phyloP scores from a whole-genome alignment of 1,140 invertebrate species.

The Phthorimaea operculella region DNA sequence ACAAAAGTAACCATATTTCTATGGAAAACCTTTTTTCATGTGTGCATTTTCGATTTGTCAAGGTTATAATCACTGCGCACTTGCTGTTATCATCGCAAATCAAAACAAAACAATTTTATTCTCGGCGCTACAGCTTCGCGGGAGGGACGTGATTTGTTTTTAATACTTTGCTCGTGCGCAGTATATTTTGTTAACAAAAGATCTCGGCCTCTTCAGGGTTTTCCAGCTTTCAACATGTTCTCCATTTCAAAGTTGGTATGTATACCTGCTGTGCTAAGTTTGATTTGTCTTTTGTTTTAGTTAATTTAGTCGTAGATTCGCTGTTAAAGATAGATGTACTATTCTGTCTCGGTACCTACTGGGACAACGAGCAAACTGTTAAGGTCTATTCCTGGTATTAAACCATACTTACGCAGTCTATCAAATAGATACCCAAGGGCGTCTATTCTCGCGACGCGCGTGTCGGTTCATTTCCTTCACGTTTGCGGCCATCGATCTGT shows the following conservation, averaged over 20 bases:
- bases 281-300: too few relatives aligned
- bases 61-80: neutral
- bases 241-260: conserved; percentile 22
- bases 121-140: conserved; percentile 9
- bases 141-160: conserved; percentile 10
- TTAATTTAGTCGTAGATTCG: too few relatives aligned
- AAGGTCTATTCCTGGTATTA: too few relatives aligned
- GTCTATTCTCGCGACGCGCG: too few relatives aligned
- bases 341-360: too few relatives aligned
- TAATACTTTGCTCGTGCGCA: conserved; percentile 19
- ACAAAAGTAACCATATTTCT: neutral
- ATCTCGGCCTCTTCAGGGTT: neutral
- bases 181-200: conserved; percentile 8
- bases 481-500: too few relatives aligned
- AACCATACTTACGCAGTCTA: too few relatives aligned
- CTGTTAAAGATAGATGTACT: too few relatives aligned
- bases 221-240: conserved; percentile 16
- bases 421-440: too few relatives aligned
- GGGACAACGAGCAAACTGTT: too few relatives aligned
- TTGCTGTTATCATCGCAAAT: conserved; percentile 11
- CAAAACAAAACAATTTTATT: conserved; percentile 34
- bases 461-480: too few relatives aligned
- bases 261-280: neutral
- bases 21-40: too few relatives aligned
- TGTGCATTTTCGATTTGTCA: neutral